A percentile compares a stretch with the other conserved stretches of the same genome.
Conservation (phyloP, 2,797 vertebrate genomes). For the Kryptopterus vitreolus region DNA sequence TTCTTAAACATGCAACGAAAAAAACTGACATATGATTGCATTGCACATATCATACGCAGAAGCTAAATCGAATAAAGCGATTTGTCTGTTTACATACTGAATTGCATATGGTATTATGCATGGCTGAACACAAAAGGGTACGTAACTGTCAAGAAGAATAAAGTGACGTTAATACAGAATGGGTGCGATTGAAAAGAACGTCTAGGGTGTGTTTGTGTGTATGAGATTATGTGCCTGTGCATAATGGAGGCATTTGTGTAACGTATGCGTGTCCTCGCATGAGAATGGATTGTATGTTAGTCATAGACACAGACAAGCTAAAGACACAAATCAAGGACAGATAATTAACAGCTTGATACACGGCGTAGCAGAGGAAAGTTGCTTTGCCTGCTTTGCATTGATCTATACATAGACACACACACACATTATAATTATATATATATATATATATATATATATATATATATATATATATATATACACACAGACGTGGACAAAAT, state of each 20-base stretch:
- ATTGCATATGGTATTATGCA: slow-evolving; percentile 13
- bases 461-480: too few relatives aligned
- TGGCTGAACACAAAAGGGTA: not conserved
- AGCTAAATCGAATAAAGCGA: not conserved
- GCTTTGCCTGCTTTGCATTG: not conserved
- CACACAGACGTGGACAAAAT: too few relatives aligned
- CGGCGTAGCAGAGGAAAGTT: not conserved
- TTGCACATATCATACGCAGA: not conserved
- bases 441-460: too few relatives aligned
- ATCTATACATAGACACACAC: too few relatives aligned
- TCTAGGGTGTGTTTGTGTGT: not conserved
- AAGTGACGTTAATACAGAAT: not conserved
- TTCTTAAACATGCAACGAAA: not conserved
- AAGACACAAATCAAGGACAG: not conserved
- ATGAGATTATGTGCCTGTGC: not conserved
- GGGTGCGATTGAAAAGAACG: not conserved
- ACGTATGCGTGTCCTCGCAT: not conserved
- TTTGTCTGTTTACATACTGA: not conserved
- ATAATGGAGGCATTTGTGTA: slow-evolving; percentile 10
- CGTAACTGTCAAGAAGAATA: not conserved
- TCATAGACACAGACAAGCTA: not conserved
- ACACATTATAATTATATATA: too few relatives aligned
- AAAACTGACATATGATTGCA: not conserved
- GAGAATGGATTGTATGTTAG: not conserved
- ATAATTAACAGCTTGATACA: not conserved